A percentile compares a stretch with the other conserved stretches of the same genome.
Conservation (phyloP, 2,113 vertebrate genomes). For the Athene noctua region DNA sequence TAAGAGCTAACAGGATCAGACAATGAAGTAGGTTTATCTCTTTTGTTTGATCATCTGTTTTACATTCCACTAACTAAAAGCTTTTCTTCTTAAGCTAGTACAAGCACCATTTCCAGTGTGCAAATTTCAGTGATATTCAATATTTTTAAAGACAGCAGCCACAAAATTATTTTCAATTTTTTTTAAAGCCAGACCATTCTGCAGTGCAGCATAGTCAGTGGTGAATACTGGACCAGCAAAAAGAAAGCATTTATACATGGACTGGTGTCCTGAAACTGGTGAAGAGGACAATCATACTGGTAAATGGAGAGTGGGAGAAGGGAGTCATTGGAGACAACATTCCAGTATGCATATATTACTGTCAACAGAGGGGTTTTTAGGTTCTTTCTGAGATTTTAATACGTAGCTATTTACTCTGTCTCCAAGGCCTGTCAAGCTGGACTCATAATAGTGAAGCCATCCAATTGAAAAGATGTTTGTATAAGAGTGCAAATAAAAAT, state of each 20-base stretch:
- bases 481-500: not conserved
- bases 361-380: rapidly evolving
- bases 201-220: not conserved
- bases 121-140: not conserved
- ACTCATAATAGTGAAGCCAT: not conserved
- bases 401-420: not conserved
- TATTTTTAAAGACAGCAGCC: not conserved
- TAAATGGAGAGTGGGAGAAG: not conserved
- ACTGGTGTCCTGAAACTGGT: not conserved
- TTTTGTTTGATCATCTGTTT: not conserved
- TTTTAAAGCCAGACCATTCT: not conserved
- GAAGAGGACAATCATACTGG: not conserved
- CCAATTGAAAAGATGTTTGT: not conserved
- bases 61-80: not conserved
- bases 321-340: not conserved
- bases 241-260: not conserved
- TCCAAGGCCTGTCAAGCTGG: not conserved
- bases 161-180: not conserved
- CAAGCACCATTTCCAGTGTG: not conserved
- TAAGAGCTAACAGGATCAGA: not conserved
- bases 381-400: not conserved
- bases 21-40: not conserved
- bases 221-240: not conserved
- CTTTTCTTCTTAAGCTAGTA: not conserved
- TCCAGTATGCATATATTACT: not conserved